Evolutionary conservation across 2,888 invertebrate species (phyloP), one percentile per base, ranked within the genome.

Genomic region (Chymomyza caudatula): DNA sequence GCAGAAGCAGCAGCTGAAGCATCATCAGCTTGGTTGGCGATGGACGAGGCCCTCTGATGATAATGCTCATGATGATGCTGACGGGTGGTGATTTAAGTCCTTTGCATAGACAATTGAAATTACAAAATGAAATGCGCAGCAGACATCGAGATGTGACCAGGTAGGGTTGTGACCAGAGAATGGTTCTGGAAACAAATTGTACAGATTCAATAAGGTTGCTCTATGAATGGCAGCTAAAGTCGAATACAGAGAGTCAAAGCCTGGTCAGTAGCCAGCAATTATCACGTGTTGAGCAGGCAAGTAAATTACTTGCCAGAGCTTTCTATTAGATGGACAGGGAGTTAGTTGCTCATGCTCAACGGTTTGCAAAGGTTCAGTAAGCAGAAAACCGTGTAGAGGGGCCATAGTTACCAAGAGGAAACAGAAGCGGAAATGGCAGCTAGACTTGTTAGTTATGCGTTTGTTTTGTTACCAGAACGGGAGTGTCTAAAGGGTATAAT

Each of bases 41-140:
- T 1, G 11, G 29, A 13, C 44, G 19, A 20, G 20, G 13, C 42
- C n/a, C n/a, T n/a, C n/a, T 11, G 29, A 37, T 37, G 29, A 37
- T 37, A 11, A 37, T 37, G 29, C 11, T 2, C 63, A 60, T 44
- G 19, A 5, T 23, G 8, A n/a, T 29, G 51, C 49, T 49, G 29
- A 52, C 47, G 44, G 59, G 74, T 85, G 79, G 77, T 63, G 74
- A 79, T 82, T 77, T 82, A 77, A 85, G 68, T 77, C 67, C 71
- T 76, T 82, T 81, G 85, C 85, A 80, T 85, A 82, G 77, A 80
- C 80, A 80, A 80, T 80, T 80, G 80, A 85, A 80, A 80, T 80
- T 77, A 81, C 76, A 59, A 60, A 51, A 51, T 56, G 55, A 37
- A 37, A 37, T 37, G 29, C 29, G 29, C 29, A 37, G 29, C 29